phyloP scores from a whole-genome alignment of 1,140 invertebrate species.

The Drosophila teissieri region DNA sequence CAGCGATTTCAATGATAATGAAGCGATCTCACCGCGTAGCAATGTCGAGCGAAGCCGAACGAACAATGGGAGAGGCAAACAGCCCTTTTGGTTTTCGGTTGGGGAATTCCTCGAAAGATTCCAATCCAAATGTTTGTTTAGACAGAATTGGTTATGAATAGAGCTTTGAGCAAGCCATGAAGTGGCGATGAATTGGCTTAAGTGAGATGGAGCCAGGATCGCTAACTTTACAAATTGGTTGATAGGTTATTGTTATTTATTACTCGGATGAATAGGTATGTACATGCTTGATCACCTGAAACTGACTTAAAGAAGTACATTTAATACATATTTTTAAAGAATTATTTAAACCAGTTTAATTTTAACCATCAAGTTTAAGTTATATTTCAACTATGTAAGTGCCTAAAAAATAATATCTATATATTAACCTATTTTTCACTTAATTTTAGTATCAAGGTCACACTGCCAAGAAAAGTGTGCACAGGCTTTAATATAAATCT shows the following conservation, averaged over 20 bases:
- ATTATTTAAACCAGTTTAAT: no score
- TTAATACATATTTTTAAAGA: no score
- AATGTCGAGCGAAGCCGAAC: slow-evolving; percentile 9
- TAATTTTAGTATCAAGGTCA: background rate
- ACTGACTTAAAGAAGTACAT: no score
- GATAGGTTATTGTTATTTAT: slow-evolving; percentile 19
- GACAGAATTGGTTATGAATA: slow-evolving; percentile 35
- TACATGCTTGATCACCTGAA: background rate
- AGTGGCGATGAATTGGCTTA: slow-evolving; percentile 12
- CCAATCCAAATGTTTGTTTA: slow-evolving; percentile 48
- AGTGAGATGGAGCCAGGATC: slow-evolving; percentile 13
- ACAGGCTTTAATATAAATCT: background rate
- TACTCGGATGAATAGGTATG: background rate
- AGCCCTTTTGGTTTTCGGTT: slow-evolving; percentile 7
- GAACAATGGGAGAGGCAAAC: slow-evolving; percentile 23
- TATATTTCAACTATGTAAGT: no score
- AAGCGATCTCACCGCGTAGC: slow-evolving; percentile 40
- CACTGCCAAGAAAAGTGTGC: background rate
- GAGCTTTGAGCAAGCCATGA: slow-evolving; percentile 15
- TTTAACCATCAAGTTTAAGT: no score
- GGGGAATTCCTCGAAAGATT: slow-evolving; percentile 30
- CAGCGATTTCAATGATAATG: slow-evolving; percentile 51
- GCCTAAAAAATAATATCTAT: background rate
- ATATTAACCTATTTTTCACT: background rate
- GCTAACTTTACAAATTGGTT: background rate